Percentiles rank a stretch among this genome's conserved stretches.
These are phyloP conservation scores for Prenolepis imparis DNA, from an alignment of 2,888 invertebrate species.

Conservation along the genomic window DNA sequence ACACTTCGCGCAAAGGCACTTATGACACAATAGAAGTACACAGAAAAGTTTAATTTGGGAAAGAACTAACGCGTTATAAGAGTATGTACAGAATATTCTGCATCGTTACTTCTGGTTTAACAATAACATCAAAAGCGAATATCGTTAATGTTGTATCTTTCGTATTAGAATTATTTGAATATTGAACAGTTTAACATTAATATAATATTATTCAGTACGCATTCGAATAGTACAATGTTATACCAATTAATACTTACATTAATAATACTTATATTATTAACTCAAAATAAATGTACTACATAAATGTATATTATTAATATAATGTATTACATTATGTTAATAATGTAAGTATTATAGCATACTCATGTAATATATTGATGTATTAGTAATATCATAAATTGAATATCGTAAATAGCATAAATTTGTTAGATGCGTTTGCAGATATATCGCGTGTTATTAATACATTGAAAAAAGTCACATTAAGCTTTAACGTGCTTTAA, in stretches of 20 bases:
- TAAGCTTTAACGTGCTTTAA: background rate
- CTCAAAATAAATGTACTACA: background rate
- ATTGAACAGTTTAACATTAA: background rate
- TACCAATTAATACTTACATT: background rate
- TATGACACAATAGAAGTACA: conserved; percentile 51
- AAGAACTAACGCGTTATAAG: conserved; percentile 6
- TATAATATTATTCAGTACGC: background rate
- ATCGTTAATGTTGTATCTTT: background rate
- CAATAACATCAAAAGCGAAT: background rate
- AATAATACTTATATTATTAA: background rate
- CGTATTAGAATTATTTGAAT: background rate
- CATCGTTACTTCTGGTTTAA: background rate
- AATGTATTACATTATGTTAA: background rate
- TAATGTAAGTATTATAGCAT: background rate
- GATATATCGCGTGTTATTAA: background rate
- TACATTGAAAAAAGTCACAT: background rate
- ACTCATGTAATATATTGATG: background rate
- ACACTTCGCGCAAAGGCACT: conserved; percentile 42
- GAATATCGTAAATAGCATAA: background rate
- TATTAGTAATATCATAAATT: background rate
- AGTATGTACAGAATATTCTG: no score
- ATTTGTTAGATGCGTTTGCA: background rate
- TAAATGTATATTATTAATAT: no score
- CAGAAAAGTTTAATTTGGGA: conserved; percentile 26
- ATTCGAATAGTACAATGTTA: background rate